Evolutionary conservation across 2,797 vertebrate genomes (phyloP), one percentile per base, ranked within the genome.

Genomic region (Ctenosaura bakeri): DNA sequence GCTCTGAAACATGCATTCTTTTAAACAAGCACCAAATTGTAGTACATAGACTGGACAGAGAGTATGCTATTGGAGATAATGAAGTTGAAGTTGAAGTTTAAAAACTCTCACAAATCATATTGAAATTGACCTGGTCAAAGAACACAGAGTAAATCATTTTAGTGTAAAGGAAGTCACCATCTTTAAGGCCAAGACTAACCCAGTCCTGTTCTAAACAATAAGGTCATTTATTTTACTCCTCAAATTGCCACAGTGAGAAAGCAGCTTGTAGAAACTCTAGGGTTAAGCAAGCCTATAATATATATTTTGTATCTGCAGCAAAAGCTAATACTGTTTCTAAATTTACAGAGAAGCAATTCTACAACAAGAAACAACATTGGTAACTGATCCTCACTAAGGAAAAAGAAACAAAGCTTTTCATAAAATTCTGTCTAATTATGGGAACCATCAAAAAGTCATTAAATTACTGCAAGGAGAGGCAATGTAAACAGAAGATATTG

Each of bases 401-500:
- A 62, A 69, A 92, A 92, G 54, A 56, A 13, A 50, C 0, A 80
- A 9, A 18, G 3, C 18, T 78, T 91, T 90, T 88, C 35, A 93
- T 93, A 92, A 93, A 92, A 87, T 83, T 93, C 86, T 69, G n/a
- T 91, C 83, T 94, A 88, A 87, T 94, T 90, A 92, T 16, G 22
- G 88, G 6, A 91, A 64, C 85, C 91, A 94, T 93, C 88, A 94
- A 93, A 92, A 81, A 85, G 62, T 91, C 92, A 92, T 95, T 95
- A 85, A 91, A 69, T 84, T 93, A 91, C 73, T 56, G 35, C 32
- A 91, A 87, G 66, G 42, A 91, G 83, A 2, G 80, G 26, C 26
- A 85, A 90, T 4, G 42, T 29, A 92, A 94, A 83, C 59, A 91
- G 73, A 94, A 90, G 91, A 90, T 66, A 59, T 26, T 93, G 66